Evolutionary conservation across 2,888 invertebrate species (phyloP).

Genomic region (Tribolium freemani): DNA sequence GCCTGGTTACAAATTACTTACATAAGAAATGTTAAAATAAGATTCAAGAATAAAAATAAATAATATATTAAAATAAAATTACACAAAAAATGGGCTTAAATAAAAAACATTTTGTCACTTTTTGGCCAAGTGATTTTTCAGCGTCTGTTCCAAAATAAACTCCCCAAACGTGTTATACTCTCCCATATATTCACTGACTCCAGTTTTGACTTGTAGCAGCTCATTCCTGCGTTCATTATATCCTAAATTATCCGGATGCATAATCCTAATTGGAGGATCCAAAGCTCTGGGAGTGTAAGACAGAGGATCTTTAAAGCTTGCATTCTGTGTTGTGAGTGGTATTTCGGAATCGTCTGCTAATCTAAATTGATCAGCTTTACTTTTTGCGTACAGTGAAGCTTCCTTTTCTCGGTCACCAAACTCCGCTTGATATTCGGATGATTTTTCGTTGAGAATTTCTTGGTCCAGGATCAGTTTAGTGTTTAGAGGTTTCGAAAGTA

Average conservation of each 20-base stretch:
- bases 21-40: too few species aligned
- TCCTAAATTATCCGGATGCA: neutral
- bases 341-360: neutral
- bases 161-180: neutral
- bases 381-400: neutral
- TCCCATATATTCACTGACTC: neutral
- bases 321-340: neutral
- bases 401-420: constrained; percentile 6
- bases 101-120: too few species aligned
- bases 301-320: neutral
- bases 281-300: neutral
- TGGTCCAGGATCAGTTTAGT: neutral
- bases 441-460: neutral
- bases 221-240: neutral
- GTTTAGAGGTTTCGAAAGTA: neutral
- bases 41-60: too few species aligned
- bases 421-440: neutral
- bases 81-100: too few species aligned
- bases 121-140: neutral
- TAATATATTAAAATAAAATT: too few species aligned
- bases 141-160: neutral
- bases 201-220: neutral
- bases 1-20: too few species aligned
- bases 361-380: neutral
- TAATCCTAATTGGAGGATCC: neutral